Conservation (phyloP, 92 coral and sea anemone species). For the Zoanthus gigantus region DNA sequence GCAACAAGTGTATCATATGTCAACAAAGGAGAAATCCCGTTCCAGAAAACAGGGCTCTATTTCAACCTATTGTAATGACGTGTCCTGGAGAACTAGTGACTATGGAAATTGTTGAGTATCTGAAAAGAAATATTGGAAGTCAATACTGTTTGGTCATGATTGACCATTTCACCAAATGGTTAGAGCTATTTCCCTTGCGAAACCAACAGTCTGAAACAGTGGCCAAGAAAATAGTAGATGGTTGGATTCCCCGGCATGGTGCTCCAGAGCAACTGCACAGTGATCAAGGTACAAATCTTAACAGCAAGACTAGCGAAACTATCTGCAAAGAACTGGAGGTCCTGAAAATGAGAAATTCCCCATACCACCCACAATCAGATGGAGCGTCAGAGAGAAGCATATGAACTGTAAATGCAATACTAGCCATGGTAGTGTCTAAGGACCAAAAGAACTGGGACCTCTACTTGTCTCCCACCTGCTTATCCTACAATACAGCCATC, state of each 20-base stretch:
- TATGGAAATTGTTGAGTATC: too few species aligned
- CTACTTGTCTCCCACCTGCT: too few species aligned
- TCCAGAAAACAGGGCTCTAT: constrained; percentile 40
- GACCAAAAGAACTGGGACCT: background rate
- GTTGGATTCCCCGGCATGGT: constrained; percentile 35
- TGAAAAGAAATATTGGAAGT: background rate
- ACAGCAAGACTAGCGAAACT: background rate
- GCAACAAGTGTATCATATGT: constrained; percentile 24
- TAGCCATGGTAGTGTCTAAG: constrained; percentile 34
- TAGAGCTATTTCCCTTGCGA: background rate
- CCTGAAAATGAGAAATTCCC: constrained; percentile 17
- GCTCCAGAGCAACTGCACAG: constrained; percentile 48
- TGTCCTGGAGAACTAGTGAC: background rate
- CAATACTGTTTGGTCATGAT: constrained; percentile 17
- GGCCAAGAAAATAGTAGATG: too few species aligned
- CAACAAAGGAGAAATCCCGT: constrained; percentile 48
- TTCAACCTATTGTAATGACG: constrained; percentile 39
- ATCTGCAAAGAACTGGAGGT: too few species aligned
- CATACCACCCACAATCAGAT: background rate
- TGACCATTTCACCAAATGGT: too few species aligned
- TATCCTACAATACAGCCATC: background rate
- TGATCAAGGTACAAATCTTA: constrained; percentile 41
- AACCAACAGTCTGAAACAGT: background rate
- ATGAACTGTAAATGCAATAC: constrained; percentile 31
- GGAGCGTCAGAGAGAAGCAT: constrained; percentile 37